phyloP scores from a whole-genome alignment of 1,140 invertebrate genomes.

The Eupeodes corollae region DNA sequence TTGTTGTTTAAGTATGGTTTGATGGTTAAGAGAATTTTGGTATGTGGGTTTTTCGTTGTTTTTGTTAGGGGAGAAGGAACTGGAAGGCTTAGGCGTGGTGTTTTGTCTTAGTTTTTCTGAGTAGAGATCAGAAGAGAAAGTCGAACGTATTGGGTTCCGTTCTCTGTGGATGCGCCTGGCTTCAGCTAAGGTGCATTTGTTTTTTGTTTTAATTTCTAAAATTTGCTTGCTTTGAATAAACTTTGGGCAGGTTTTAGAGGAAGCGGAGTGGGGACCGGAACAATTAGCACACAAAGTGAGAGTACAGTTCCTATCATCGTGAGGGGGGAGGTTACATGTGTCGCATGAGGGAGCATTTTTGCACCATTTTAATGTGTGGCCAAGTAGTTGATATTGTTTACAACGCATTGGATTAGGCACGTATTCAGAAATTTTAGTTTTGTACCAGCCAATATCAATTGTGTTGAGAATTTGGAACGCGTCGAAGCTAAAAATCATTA shows the following conservation, averaged over 20 bases:
- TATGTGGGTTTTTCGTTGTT: too few species aligned
- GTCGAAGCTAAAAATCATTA: too few species aligned
- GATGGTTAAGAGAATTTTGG: neutral
- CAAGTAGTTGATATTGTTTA: constrained; percentile 2
- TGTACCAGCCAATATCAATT: too few species aligned
- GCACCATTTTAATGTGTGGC: constrained; percentile 1
- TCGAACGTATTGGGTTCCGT: too few species aligned
- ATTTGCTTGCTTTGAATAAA: constrained; percentile 3
- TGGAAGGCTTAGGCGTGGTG: too few species aligned
- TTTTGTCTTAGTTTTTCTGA: too few species aligned
- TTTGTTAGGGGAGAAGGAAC: too few species aligned
- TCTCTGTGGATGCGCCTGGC: too few species aligned
- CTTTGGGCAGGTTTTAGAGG: constrained; percentile 1
- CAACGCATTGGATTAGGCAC: constrained; percentile 4
- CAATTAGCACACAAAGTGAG: neutral
- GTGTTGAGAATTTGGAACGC: neutral
- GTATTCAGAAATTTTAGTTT: constrained; percentile 2
- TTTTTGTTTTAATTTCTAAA: too few species aligned
- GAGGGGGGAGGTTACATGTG: constrained; percentile 1
- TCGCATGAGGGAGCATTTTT: neutral
- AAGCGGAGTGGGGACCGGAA: neutral
- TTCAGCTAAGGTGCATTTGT: too few species aligned
- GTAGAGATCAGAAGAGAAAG: too few species aligned
- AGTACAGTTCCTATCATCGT: too few species aligned
- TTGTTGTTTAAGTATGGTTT: neutral